Evolutionary conservation across 1,140 invertebrate genomes (phyloP).

Genomic region (Temnothorax curvispinosus): DNA sequence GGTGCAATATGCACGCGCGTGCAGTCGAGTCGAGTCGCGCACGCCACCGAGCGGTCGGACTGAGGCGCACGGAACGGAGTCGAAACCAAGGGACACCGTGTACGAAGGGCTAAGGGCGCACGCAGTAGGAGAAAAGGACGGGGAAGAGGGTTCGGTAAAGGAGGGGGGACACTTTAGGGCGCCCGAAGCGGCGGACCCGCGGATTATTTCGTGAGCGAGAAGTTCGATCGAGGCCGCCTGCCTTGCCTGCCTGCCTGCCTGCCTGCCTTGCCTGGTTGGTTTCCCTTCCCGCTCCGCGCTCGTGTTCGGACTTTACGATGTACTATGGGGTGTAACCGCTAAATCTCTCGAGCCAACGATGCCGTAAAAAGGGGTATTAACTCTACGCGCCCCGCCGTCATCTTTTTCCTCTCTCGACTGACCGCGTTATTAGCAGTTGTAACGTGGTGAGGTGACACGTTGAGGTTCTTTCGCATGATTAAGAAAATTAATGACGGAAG

Average conservation of each 20-base stretch:
- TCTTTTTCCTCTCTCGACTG: neutral
- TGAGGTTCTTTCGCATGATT: neutral
- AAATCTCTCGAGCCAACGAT: conserved; percentile 54
- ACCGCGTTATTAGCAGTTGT: conserved; percentile 37
- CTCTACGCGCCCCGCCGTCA: conserved; percentile 29
- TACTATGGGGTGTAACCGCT: conserved; percentile 57
- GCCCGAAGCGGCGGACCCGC: conserved; percentile 34
- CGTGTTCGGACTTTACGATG: conserved; percentile 44
- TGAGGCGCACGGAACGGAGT: conserved; percentile 9
- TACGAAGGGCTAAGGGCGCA: conserved; percentile 27
- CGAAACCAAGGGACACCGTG: conserved; percentile 31
- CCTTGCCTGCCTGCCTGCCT: neutral
- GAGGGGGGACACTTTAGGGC: conserved; percentile 24
- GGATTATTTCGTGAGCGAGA: conserved; percentile 61
- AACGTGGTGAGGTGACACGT: neutral
- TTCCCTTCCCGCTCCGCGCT: neutral
- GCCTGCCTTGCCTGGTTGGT: neutral
- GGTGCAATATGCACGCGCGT: conserved; percentile 50
- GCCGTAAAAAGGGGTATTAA: conserved; percentile 58
- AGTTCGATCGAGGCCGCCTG: conserved; percentile 36
- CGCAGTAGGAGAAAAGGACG: conserved; percentile 1
- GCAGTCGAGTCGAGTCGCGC: conserved; percentile 20
- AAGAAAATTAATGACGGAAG: neutral
- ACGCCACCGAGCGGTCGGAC: conserved; percentile 38
- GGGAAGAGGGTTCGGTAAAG: neutral